Evolutionary conservation across 92 coral and sea anemone species (phyloP).

Genomic region (Blastomussa wellsi): DNA sequence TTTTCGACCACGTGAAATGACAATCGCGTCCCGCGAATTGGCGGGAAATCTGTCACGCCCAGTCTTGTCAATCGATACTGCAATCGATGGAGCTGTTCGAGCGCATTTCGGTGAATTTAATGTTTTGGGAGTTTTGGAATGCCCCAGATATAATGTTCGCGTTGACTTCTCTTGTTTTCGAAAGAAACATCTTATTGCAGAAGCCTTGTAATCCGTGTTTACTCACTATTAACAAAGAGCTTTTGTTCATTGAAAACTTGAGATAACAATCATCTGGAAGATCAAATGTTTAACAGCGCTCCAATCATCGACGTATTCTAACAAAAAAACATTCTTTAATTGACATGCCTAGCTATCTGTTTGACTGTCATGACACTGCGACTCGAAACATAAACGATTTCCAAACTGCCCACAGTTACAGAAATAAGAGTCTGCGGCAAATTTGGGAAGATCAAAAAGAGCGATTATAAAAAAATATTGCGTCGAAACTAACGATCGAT

Average conservation of each 20-base stretch:
- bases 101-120: not conserved
- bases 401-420: not conserved
- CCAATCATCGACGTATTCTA: conserved; percentile 1
- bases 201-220: not conserved
- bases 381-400: not conserved
- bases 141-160: not conserved
- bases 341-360: not conserved
- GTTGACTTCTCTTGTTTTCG: not conserved
- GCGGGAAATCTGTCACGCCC: conserved; percentile 39
- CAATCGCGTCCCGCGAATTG: not conserved
- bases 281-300: not conserved
- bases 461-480: no score
- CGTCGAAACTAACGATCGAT: not conserved
- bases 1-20: conserved; percentile 9
- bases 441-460: not conserved
- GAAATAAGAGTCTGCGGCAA: not conserved
- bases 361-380: not conserved
- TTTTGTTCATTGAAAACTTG: not conserved
- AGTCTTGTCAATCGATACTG: not conserved
- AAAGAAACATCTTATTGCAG: not conserved
- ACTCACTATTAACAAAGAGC: not conserved
- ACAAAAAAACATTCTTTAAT: no score
- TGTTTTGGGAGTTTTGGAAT: not conserved
- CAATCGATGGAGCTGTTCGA: not conserved
- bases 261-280: not conserved